phyloP scores from a whole-genome alignment of 2,888 invertebrate species.

The Sphaerophoria rueppellii region DNA sequence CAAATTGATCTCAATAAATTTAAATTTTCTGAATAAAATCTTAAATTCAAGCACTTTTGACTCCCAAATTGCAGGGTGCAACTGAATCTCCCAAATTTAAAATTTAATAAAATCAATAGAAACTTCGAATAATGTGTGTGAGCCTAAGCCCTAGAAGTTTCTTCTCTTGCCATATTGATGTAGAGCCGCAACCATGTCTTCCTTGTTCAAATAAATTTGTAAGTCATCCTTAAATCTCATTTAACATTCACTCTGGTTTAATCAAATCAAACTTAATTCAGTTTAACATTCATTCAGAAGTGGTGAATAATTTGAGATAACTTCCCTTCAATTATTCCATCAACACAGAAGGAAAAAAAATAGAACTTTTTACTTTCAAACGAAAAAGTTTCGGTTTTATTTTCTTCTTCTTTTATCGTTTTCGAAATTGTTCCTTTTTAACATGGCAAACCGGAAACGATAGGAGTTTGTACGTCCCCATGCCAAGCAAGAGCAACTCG shows the following conservation, averaged over 20 bases:
- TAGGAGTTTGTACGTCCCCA: background rate
- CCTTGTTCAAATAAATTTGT: constrained; percentile 39
- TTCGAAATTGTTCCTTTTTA: constrained; percentile 11
- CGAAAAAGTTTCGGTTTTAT: constrained; percentile 38
- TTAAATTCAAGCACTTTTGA: too few species aligned
- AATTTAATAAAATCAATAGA: too few species aligned
- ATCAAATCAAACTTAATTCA: constrained; percentile 60
- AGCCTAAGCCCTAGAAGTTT: too few species aligned
- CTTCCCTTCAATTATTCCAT: constrained; percentile 63
- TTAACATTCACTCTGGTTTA: constrained; percentile 43
- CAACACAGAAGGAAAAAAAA: constrained; percentile 8
- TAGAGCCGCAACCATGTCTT: background rate
- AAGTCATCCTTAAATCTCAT: constrained; percentile 42
- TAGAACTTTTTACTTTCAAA: constrained; percentile 47
- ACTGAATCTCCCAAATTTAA: too few species aligned
- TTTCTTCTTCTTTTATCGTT: background rate
- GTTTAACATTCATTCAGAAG: constrained; percentile 53
- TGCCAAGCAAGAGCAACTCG: background rate
- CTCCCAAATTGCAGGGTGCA: too few species aligned
- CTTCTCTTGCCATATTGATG: too few species aligned
- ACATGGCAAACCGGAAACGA: constrained; percentile 4
- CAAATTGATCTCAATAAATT: too few species aligned
- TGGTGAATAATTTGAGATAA: constrained; percentile 63
- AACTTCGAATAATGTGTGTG: too few species aligned
- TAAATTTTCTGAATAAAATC: too few species aligned